A percentile compares a stretch with the other conserved stretches of the same genome.
Conservation (phyloP, 2,888 invertebrate species). For the Camponotus fellah region DNA sequence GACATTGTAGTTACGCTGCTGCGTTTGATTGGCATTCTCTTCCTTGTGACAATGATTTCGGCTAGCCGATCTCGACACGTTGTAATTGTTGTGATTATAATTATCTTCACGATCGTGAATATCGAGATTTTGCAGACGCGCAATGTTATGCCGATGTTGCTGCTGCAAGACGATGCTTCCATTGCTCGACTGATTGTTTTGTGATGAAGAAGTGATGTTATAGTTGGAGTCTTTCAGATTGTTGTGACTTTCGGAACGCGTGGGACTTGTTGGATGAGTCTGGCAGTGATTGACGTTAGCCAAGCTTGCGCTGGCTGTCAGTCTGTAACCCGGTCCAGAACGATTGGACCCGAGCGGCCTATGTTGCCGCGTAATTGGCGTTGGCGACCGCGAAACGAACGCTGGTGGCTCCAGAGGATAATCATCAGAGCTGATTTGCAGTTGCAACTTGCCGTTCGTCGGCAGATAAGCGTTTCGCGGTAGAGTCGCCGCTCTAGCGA, state of each 20-base stretch:
- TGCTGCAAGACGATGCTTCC: conserved; percentile 61
- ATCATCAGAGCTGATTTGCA: conserved; percentile 83
- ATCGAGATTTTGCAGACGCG: conserved; percentile 81
- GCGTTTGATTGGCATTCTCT: conserved; percentile 83
- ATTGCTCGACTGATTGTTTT: conserved; percentile 70
- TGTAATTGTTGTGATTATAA: conserved; percentile 84
- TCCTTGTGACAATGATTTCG: conserved; percentile 84
- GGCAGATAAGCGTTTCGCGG: conserved; percentile 90
- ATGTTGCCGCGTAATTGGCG: conserved; percentile 81
- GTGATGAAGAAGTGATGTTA: conserved; percentile 79
- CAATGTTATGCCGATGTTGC: conserved; percentile 79
- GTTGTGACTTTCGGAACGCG: conserved; percentile 84
- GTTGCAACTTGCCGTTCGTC: conserved; percentile 81
- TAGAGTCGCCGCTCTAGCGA: conserved; percentile 90
- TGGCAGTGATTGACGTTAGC: conserved; percentile 85
- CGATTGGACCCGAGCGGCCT: conserved; percentile 73
- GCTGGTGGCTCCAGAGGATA: conserved; percentile 84
- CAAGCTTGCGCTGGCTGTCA: conserved; percentile 84
- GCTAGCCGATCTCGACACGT: conserved; percentile 81
- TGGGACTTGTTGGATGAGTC: conserved; percentile 82
- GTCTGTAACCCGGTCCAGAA: conserved; percentile 76
- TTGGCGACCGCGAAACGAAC: conserved; percentile 84
- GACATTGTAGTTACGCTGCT: conserved; percentile 83
- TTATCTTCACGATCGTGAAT: conserved; percentile 83
- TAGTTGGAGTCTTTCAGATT: conserved; percentile 85